phyloP scores from a whole-genome alignment of 2,888 invertebrate genomes.

The Parapristionchus giblindavisi region DNA sequence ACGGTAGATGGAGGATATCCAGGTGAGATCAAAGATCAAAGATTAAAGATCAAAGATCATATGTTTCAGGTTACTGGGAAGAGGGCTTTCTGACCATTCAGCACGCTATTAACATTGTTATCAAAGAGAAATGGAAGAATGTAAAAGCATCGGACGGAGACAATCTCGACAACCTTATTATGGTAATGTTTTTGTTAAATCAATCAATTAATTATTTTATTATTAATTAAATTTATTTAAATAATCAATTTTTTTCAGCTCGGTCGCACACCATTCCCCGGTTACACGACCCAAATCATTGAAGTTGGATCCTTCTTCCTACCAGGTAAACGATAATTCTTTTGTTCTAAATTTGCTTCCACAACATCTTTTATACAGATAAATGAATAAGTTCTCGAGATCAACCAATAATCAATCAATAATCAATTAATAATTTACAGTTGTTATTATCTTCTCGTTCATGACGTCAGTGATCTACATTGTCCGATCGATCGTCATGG shows the following conservation, averaged over 20 bases:
- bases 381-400: not conserved
- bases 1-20: conserved; percentile 69
- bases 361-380: not conserved
- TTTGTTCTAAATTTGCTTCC: not conserved
- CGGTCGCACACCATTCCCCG: conserved; percentile 57
- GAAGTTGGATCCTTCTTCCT: conserved; percentile 40
- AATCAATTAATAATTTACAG: conserved; percentile 73
- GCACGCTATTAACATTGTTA: conserved; percentile 74
- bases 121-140: conserved; percentile 52
- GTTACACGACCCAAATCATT: conserved; percentile 58
- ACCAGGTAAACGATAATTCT: not conserved
- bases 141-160: not conserved
- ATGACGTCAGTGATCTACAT: conserved; percentile 84
- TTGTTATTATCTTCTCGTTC: conserved; percentile 83
- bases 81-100: conserved; percentile 80
- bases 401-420: not conserved
- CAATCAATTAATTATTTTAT: not conserved
- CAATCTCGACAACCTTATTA: not conserved
- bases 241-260: conserved; percentile 36
- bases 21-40: conserved; percentile 71
- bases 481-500: conserved; percentile 79
- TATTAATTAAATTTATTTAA: not conserved
- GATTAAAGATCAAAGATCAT: not conserved
- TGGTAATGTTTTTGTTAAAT: not conserved
- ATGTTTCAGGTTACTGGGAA: conserved; percentile 75